Conservation (phyloP, 1,140 invertebrate genomes). For the Nasonia longicornis region DNA sequence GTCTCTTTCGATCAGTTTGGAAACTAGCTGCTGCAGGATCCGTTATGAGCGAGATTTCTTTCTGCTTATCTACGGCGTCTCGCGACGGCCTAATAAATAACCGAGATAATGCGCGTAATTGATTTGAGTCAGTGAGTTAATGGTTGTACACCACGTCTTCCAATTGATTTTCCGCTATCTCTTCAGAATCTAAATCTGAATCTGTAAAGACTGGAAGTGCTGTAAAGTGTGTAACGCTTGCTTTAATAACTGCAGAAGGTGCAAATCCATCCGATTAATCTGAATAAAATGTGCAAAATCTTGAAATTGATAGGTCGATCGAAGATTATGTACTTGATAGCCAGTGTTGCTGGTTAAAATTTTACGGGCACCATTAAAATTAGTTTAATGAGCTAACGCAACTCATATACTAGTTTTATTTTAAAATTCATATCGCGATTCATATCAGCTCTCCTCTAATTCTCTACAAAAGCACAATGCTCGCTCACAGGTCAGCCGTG, state of each 20-base stretch:
- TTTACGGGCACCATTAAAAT: background rate
- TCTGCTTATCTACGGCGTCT: background rate
- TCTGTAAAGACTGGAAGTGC: background rate
- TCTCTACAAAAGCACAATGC: background rate
- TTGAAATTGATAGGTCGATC: background rate
- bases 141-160: background rate
- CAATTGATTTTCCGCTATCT: background rate
- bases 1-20: background rate
- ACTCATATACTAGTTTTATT: background rate
- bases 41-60: background rate
- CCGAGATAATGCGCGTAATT: too few relatives aligned
- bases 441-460: background rate
- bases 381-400: background rate
- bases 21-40: background rate
- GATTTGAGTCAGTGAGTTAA: too few relatives aligned
- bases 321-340: background rate
- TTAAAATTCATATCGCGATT: background rate
- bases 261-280: background rate
- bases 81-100: too few relatives aligned
- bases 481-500: too few relatives aligned
- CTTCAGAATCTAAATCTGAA: background rate
- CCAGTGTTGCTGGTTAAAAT: background rate
- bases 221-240: background rate
- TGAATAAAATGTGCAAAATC: background rate
- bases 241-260: background rate